Conservation (phyloP, 2,113 vertebrate genomes). For the Echinops telfairi region DNA sequence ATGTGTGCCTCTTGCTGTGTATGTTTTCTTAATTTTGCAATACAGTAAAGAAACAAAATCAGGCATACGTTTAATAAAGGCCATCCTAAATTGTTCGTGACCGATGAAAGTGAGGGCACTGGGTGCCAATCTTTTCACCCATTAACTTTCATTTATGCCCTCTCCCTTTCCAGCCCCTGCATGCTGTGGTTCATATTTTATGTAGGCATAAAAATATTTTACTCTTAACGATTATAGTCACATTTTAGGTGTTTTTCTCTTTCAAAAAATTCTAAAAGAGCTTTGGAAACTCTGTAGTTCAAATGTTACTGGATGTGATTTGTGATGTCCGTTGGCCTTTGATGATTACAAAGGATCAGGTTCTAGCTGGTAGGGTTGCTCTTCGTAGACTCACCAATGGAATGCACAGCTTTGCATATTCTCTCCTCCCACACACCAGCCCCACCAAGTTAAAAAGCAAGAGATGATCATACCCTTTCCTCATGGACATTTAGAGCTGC, state of each 20-base stretch:
- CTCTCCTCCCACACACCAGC: background rate
- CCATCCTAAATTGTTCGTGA: background rate
- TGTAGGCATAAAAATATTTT: constrained; percentile 25
- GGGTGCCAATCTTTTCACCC: background rate
- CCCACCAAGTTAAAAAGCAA: constrained; percentile 32
- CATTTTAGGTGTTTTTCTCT: background rate
- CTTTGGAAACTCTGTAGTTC: constrained; percentile 1
- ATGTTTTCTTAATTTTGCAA: background rate
- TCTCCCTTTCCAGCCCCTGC: background rate
- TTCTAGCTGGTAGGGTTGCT: background rate
- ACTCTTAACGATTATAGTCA: background rate
- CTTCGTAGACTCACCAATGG: background rate
- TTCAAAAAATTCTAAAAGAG: constrained; percentile 41
- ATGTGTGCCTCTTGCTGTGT: background rate
- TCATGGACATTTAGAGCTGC: constrained; percentile 42
- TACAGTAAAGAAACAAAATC: constrained; percentile 32
- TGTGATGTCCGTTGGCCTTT: constrained; percentile 31
- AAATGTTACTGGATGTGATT: background rate
- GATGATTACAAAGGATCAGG: background rate
- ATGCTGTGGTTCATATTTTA: constrained; percentile 20
- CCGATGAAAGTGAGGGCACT: constrained; percentile 40
- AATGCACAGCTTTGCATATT: constrained; percentile 35
- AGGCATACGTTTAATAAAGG: background rate
- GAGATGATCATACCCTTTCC: constrained; percentile 22
- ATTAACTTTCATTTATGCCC: background rate